Evolutionary conservation across 64 coral and sea anemone species (phyloP).

Genomic region (Montipora cactus): DNA sequence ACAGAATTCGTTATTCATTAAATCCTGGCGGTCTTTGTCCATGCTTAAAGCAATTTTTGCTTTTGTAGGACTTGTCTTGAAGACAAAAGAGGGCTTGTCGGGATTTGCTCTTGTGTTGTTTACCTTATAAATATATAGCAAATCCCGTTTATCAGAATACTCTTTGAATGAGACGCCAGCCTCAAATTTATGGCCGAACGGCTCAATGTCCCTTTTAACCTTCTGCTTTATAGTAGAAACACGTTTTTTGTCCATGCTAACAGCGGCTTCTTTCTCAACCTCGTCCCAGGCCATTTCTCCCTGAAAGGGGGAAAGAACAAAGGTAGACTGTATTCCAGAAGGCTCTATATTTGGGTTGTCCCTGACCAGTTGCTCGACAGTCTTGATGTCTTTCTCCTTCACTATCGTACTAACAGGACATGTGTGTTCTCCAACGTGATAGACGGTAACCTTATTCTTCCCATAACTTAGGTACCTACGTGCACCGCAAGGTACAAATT

Average conservation of each 20-base stretch:
- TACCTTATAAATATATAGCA: constrained; percentile 45
- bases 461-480: constrained; percentile 40
- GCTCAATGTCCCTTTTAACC: constrained; percentile 30
- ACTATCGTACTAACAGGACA: constrained; percentile 30
- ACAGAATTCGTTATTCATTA: constrained; percentile 20
- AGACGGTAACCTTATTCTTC: constrained; percentile 37
- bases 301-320: constrained; percentile 47
- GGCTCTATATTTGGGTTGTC: constrained; percentile 58
- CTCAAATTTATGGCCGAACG: constrained; percentile 63
- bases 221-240: constrained; percentile 46
- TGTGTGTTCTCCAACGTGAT: constrained; percentile 63
- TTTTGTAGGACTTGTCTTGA: constrained; percentile 38
- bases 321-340: constrained; percentile 46
- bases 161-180: constrained; percentile 49
- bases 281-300: not conserved
- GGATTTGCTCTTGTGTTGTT: constrained; percentile 45
- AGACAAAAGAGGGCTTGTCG: constrained; percentile 59
- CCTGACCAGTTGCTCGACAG: constrained; percentile 54
- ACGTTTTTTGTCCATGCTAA: constrained; percentile 29
- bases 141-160: constrained; percentile 43
- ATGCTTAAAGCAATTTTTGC: constrained; percentile 28
- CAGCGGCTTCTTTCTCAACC: constrained; percentile 11
- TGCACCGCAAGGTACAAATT: constrained; percentile 54
- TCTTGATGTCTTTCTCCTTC: constrained; percentile 7
- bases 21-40: constrained; percentile 6